Evolutionary conservation across 2,888 invertebrate species (phyloP), one percentile per base, ranked within the genome.

Genomic region (Andrena haemorrhoa): DNA sequence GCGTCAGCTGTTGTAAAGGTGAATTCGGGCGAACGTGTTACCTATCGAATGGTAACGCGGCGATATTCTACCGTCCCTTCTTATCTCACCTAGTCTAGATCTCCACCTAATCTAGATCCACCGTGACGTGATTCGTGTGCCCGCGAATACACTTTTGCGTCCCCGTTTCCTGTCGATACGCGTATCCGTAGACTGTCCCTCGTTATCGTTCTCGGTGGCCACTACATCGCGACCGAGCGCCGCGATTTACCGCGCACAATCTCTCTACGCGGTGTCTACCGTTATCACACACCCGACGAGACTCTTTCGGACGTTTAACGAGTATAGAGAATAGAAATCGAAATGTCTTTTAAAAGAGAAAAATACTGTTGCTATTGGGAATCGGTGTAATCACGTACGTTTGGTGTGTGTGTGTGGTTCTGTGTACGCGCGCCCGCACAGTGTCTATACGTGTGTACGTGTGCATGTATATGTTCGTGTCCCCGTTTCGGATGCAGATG

Each of bases 361-460:
- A 91, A 92, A 91, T 92, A 92, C 90, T 89, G 89, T 85, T 87
- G 84, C 88, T 90, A 90, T 86, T 86, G 83, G 86, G 86, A 88
- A 88, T 88, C 86, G 82, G 86, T 83, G 83, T 89, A 79, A 83
- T 86, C 41, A 75, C 75, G 82, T 86, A 72, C 78, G 51, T 74
- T 10, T 64, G 16, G 20, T 56, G 49, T 74, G 47, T 70, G 20
- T 56, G 49, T 74, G 47, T 70, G 63, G 4, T 58, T 49, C 41
- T 49, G 65, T 73, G 33, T 69, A 29, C 33, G 51, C 65, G 63
- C 66, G 51, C 65, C 10, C 73, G 74, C 71, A 65, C 33, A 16
- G 74, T 81, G 66, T 61, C 16, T 82, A 63, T 82, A 51, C 33
- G 71, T 72, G 74, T 82, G 10, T 8, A 29, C 26, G 58, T 33